Percentiles rank a stretch among this genome's conserved stretches.
phyloP scores from a whole-genome alignment of 2,888 invertebrate species.

The Sarcophaga subvicina region DNA sequence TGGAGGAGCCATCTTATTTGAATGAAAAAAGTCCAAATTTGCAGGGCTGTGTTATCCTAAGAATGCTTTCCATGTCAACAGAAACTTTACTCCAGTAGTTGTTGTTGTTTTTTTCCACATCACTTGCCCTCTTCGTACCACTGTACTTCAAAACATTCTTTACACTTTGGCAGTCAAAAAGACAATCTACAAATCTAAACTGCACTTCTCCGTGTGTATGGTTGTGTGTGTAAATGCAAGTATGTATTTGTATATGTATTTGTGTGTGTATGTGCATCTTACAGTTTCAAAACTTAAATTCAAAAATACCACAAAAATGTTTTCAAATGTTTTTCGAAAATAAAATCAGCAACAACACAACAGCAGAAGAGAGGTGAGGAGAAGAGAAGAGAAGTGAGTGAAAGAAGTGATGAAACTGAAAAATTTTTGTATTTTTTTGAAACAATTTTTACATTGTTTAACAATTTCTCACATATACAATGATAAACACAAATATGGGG shows the following conservation, averaged over 20 bases:
- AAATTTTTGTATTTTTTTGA: neutral
- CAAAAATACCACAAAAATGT: conserved; percentile 45
- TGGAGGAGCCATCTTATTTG: no score
- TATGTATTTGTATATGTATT: neutral
- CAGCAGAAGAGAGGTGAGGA: neutral
- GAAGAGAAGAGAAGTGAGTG: neutral
- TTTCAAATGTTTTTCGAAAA: neutral
- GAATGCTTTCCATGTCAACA: no score
- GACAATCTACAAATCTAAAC: conserved; percentile 26
- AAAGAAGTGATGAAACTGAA: neutral
- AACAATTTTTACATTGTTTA: conserved; percentile 26
- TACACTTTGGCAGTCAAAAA: conserved; percentile 49
- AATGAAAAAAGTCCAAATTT: no score
- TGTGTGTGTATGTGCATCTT: neutral
- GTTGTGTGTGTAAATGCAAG: no score
- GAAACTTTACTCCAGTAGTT: no score
- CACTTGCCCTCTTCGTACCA: neutral
- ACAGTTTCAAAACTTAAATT: conserved; percentile 51
- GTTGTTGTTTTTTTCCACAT: neutral
- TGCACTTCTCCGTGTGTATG: conserved; percentile 18
- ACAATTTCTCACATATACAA: neutral
- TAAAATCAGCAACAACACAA: neutral
- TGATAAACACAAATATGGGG: neutral
- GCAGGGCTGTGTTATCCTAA: no score
- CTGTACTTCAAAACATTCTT: neutral